phyloP scores from a whole-genome alignment of 2,797 vertebrate genomes.

The Epinephelus malabaricus region DNA sequence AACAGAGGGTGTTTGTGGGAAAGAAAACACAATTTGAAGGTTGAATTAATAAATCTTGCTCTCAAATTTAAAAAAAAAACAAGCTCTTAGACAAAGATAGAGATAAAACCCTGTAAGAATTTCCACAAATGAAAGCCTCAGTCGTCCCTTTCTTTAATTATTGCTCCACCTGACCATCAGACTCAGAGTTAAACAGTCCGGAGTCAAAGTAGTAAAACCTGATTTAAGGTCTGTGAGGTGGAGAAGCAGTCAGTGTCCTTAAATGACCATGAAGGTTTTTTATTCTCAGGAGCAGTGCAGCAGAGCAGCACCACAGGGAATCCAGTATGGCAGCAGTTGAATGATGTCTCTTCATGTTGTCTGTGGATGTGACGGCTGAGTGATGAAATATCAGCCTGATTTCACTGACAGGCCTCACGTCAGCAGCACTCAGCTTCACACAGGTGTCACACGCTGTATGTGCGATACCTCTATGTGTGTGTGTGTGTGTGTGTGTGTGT shows the following conservation, averaged over 20 bases:
- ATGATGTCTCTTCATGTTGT: constrained; percentile 48
- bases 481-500: constrained; percentile 10
- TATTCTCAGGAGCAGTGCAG: constrained; percentile 71
- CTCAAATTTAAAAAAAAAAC: no score
- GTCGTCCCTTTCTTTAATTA: neutral
- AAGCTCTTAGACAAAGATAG: no score
- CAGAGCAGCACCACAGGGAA: constrained; percentile 62
- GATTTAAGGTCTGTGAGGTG: neutral
- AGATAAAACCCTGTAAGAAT: no score
- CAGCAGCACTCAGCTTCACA: constrained; percentile 1
- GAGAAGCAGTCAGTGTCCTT: neutral
- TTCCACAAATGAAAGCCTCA: neutral
- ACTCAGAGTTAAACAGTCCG: neutral
- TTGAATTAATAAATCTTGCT: no score
- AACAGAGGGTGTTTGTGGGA: no score
- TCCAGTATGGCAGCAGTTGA: constrained; percentile 45
- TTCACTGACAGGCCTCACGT: constrained; percentile 34
- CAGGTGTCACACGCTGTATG: neutral
- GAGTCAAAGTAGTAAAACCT: neutral
- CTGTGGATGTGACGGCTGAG: constrained; percentile 28
- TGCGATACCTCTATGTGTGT: neutral
- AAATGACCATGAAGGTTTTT: constrained; percentile 9
- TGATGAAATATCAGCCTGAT: constrained; percentile 14
- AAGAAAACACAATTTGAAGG: no score
- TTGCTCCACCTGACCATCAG: neutral